phyloP scores from a whole-genome alignment of 2,797 vertebrate species.

The Clarias laeviceps region DNA sequence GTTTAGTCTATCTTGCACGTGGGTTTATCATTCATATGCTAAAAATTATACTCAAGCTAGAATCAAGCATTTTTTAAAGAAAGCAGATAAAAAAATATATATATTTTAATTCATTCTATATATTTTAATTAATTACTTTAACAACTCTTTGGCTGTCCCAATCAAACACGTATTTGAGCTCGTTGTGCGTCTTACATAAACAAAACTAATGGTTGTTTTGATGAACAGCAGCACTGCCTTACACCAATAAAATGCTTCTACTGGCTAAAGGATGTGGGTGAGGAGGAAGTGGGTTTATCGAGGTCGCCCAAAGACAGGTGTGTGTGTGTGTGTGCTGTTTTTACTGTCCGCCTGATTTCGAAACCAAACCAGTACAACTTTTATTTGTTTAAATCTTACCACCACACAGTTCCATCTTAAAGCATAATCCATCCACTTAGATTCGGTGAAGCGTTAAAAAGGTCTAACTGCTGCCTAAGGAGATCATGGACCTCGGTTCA shows the following conservation, averaged over 20 bases:
- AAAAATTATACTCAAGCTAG: neutral
- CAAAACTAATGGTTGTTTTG: slow-evolving; percentile 42
- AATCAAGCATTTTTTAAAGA: too few species aligned
- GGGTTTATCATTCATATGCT: neutral
- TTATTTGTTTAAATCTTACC: slow-evolving; percentile 44
- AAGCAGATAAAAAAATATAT: neutral
- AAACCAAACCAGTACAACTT: slow-evolving; percentile 54
- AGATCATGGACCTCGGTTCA: neutral
- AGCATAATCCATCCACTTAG: neutral
- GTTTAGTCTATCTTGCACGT: neutral
- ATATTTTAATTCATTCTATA: neutral
- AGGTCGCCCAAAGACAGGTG: slow-evolving; percentile 68
- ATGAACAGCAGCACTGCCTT: slow-evolving; percentile 42
- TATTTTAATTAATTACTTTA: neutral
- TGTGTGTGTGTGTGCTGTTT: slow-evolving; percentile 34
- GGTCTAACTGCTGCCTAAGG: neutral
- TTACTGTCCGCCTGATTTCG: slow-evolving; percentile 58
- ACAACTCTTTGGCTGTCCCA: neutral
- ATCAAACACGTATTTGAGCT: neutral
- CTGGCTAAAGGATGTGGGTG: slow-evolving; percentile 64
- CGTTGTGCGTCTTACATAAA: neutral
- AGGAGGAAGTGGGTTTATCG: slow-evolving; percentile 65
- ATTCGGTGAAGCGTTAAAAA: neutral
- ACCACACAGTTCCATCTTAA: neutral
- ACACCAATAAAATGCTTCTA: slow-evolving; percentile 37